Percentiles rank a stretch among this genome's conserved stretches.
Conservation (phyloP, 2,113 vertebrate species). For the Cynoglossus semilaevis region DNA sequence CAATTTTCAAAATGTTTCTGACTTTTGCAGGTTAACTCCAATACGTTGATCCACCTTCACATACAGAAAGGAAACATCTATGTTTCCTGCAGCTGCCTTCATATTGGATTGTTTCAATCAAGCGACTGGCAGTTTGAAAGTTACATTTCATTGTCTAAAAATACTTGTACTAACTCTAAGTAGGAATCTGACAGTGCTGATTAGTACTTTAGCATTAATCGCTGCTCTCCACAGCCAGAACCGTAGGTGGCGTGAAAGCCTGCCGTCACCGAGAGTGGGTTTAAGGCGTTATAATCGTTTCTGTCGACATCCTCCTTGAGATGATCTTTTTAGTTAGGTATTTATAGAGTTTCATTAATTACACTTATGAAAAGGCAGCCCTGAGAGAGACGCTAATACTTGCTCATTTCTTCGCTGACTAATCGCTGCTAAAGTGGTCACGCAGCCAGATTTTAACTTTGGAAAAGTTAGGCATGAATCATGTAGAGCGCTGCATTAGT, state of each 20-base stretch:
- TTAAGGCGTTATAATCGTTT: slow-evolving; percentile 1
- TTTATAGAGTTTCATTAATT: neutral
- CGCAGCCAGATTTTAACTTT: neutral
- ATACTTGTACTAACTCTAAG: neutral
- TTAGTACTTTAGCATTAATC: neutral
- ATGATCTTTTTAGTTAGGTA: neutral
- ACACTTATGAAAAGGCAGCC: too few relatives aligned
- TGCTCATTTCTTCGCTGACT: neutral
- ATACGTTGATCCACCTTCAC: too few relatives aligned
- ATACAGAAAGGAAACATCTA: too few relatives aligned
- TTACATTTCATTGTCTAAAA: neutral
- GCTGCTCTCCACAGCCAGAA: neutral
- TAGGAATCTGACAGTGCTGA: neutral
- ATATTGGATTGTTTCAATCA: too few relatives aligned
- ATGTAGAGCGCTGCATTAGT: neutral
- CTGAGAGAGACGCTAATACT: neutral
- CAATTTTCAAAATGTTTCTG: too few relatives aligned
- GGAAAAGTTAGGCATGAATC: neutral
- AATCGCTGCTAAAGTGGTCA: neutral
- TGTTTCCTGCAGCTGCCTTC: too few relatives aligned
- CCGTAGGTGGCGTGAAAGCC: neutral
- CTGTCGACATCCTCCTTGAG: neutral
- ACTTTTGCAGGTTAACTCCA: too few relatives aligned
- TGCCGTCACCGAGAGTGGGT: neutral
- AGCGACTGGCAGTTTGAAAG: neutral